Conservation (phyloP, 2,888 invertebrate genomes). For the Cylloceria caligata region DNA sequence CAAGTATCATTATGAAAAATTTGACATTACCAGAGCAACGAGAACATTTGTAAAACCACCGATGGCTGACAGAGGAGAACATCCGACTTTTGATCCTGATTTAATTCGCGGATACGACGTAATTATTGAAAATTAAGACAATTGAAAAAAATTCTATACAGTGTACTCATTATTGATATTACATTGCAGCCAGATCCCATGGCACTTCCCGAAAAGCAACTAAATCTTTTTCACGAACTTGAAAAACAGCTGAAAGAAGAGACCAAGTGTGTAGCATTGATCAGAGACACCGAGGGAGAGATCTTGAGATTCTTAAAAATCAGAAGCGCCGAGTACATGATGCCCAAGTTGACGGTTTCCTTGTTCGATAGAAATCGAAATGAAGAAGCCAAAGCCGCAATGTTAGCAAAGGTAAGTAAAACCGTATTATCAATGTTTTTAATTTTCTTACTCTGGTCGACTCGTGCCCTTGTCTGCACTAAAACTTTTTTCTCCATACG, state of each 20-base stretch:
- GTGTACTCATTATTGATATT: neutral
- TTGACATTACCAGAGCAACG: conserved; percentile 87
- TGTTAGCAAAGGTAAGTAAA: conserved; percentile 85
- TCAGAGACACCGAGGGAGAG: conserved; percentile 86
- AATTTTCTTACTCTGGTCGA: too few relatives aligned
- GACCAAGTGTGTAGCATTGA: conserved; percentile 86
- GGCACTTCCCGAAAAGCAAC: conserved; percentile 87
- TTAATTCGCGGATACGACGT: conserved; percentile 89
- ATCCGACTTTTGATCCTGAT: conserved; percentile 88
- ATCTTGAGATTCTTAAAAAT: conserved; percentile 85
- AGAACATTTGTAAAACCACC: conserved; percentile 90
- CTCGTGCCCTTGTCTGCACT: too few relatives aligned
- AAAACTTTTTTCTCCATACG: too few relatives aligned
- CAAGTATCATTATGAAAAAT: conserved; percentile 88
- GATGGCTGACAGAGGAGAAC: conserved; percentile 89
- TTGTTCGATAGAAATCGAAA: conserved; percentile 87
- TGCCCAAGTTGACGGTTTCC: conserved; percentile 85
- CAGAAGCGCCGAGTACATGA: conserved; percentile 84
- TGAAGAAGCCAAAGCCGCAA: conserved; percentile 85
- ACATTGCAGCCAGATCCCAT: conserved; percentile 87
- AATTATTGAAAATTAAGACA: too few relatives aligned
- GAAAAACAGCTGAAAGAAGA: conserved; percentile 88
- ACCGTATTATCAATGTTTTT: neutral
- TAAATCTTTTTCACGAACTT: conserved; percentile 88
- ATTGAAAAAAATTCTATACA: neutral